These are phyloP conservation scores for Apamea epomidion DNA, from an alignment of 2,888 invertebrate genomes.

Conservation along the genomic window DNA sequence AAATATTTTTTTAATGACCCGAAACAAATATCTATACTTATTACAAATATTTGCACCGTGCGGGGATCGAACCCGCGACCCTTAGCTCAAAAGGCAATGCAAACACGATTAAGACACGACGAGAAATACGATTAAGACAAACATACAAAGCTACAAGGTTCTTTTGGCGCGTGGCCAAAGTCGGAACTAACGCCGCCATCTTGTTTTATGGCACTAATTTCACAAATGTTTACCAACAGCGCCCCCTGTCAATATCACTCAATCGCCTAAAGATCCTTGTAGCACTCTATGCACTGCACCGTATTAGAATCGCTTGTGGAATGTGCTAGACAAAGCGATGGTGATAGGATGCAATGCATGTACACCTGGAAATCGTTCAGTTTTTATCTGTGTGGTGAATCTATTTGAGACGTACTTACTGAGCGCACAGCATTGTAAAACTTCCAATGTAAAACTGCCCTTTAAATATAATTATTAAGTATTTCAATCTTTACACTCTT, in stretches of 20 bases:
- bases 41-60: conserved; percentile 16
- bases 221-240: background rate
- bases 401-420: background rate
- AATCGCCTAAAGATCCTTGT: background rate
- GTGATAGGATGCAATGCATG: background rate
- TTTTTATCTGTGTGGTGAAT: conserved; percentile 10
- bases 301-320: conserved; percentile 17
- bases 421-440: background rate
- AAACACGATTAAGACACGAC: background rate
- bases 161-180: background rate
- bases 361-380: conserved; percentile 12
- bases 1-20: background rate
- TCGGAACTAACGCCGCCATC: background rate
- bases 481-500: background rate
- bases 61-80: conserved; percentile 50
- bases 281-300: conserved; percentile 9
- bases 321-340: conserved; percentile 4
- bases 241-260: too few species aligned
- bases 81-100: background rate
- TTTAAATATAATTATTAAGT: background rate
- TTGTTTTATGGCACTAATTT: background rate
- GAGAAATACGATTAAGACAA: background rate
- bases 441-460: background rate
- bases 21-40: conserved; percentile 5
- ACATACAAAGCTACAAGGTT: background rate